A percentile compares a stretch with the other conserved stretches of the same genome.
phyloP scores from a whole-genome alignment of 2,888 invertebrate species.

The Hofmannophila pseudospretella region DNA sequence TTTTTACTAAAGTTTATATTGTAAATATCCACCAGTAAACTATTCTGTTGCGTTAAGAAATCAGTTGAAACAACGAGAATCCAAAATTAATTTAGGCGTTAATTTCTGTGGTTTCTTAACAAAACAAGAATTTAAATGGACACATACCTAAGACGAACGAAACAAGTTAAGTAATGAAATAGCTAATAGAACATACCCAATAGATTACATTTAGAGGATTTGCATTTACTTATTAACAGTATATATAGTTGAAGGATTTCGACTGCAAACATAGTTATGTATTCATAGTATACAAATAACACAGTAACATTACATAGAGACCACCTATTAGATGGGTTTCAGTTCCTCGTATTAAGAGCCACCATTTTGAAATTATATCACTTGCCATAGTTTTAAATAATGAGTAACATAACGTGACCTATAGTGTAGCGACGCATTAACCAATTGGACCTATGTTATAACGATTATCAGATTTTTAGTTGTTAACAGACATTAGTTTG shows the following conservation, averaged over 20 bases:
- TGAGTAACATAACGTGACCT: no score
- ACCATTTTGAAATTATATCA: slow-evolving; percentile 2
- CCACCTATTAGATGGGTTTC: slow-evolving; percentile 22
- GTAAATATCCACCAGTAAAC: slow-evolving; percentile 27
- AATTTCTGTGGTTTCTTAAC: slow-evolving; percentile 30
- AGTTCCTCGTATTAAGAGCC: slow-evolving; percentile 21
- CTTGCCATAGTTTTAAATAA: background rate
- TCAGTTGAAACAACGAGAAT: slow-evolving; percentile 29
- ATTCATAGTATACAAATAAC: slow-evolving; percentile 16
- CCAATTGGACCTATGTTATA: background rate
- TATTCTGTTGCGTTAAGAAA: slow-evolving; percentile 23
- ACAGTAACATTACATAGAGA: slow-evolving; percentile 13
- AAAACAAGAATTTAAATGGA: slow-evolving; percentile 22
- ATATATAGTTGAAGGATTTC: slow-evolving; percentile 18
- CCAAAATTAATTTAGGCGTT: slow-evolving; percentile 15
- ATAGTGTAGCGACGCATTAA: background rate
- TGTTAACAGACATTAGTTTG: slow-evolving; percentile 17
- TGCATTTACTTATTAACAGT: slow-evolving; percentile 1
- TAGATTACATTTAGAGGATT: slow-evolving; percentile 10
- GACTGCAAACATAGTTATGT: slow-evolving; percentile 20
- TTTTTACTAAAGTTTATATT: slow-evolving; percentile 45
- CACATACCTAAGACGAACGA: slow-evolving; percentile 14
- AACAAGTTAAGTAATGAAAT: slow-evolving; percentile 19
- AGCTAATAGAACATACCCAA: slow-evolving; percentile 11
- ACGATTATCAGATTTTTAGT: slow-evolving; percentile 11